Percentiles rank a stretch among this genome's conserved stretches.
Conservation (phyloP, 1,140 invertebrate genomes). For the Phymorhynchus buccinoides region DNA sequence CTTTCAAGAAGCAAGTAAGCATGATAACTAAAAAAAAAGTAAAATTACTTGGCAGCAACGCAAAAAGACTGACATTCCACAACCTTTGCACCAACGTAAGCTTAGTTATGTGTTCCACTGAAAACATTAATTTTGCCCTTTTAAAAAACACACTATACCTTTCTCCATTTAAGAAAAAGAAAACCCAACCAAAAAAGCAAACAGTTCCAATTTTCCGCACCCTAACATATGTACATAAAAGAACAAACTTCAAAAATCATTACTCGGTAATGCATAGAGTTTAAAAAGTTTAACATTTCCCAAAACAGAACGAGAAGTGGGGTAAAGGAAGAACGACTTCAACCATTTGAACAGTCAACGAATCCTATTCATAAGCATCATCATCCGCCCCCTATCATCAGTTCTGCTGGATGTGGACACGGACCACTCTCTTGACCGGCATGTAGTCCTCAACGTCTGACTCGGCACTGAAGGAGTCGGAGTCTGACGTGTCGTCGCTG, state of each 20-base stretch:
- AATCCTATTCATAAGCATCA: no score
- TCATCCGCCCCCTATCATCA: background rate
- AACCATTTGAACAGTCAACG: background rate
- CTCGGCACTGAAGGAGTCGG: conserved; percentile 45
- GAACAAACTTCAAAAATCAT: background rate
- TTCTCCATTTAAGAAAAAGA: no score
- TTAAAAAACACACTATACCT: no score
- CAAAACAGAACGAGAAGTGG: background rate
- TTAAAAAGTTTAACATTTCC: background rate
- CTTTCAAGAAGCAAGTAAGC: no score
- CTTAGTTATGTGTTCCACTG: no score
- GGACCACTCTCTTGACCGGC: background rate
- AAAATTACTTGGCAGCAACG: no score
- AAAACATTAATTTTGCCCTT: no score
- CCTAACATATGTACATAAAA: background rate
- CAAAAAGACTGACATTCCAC: no score
- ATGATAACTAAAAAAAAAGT: no score
- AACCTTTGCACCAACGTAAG: no score
- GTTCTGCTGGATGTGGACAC: conserved; percentile 1
- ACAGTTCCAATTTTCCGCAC: no score
- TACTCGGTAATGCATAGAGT: background rate
- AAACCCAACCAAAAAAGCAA: no score
- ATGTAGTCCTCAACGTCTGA: conserved; percentile 39
- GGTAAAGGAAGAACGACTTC: background rate
- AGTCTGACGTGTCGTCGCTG: conserved; percentile 45